Evolutionary conservation across 2,797 vertebrate species (phyloP).

Genomic region (Florisuga fusca): DNA sequence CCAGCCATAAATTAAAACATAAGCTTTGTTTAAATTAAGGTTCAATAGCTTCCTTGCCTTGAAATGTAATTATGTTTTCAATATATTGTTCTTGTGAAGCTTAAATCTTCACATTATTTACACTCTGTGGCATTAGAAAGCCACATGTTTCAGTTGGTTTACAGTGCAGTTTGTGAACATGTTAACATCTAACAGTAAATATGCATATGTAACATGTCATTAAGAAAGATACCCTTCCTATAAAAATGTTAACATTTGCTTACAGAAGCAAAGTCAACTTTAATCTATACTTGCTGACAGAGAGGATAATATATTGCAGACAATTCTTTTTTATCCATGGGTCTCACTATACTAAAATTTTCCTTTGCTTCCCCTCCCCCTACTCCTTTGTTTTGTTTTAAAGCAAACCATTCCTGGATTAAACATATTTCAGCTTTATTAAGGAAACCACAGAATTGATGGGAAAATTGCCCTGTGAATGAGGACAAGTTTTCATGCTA

Average conservation of each 20-base stretch:
- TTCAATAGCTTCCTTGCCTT: conserved; percentile 15
- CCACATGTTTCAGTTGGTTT: neutral
- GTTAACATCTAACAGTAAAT: conserved; percentile 47
- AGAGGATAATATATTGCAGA: conserved; percentile 34
- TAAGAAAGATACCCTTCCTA: conserved; percentile 10
- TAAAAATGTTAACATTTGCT: neutral
- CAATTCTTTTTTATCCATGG: conserved; percentile 11
- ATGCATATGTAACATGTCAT: conserved; percentile 8
- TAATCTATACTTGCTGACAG: conserved; percentile 52
- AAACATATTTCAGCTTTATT: conserved; percentile 47
- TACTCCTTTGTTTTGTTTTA: neutral
- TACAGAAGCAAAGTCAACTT: conserved; percentile 32
- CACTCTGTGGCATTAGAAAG: neutral
- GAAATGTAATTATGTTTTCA: neutral
- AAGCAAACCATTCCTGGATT: neutral
- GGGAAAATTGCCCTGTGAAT: neutral
- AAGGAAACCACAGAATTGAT: conserved; percentile 31
- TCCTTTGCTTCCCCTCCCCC: neutral
- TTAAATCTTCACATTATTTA: conserved; percentile 9
- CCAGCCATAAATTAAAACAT: conserved; percentile 36
- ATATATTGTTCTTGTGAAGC: neutral
- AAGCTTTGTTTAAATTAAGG: conserved; percentile 36
- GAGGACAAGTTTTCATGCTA: conserved; percentile 23
- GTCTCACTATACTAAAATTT: neutral
- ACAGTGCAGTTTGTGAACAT: neutral